Evolutionary conservation across 2,113 vertebrate species (phyloP), one percentile per base, ranked within the genome.

Genomic region (Aplodontia rufa): DNA sequence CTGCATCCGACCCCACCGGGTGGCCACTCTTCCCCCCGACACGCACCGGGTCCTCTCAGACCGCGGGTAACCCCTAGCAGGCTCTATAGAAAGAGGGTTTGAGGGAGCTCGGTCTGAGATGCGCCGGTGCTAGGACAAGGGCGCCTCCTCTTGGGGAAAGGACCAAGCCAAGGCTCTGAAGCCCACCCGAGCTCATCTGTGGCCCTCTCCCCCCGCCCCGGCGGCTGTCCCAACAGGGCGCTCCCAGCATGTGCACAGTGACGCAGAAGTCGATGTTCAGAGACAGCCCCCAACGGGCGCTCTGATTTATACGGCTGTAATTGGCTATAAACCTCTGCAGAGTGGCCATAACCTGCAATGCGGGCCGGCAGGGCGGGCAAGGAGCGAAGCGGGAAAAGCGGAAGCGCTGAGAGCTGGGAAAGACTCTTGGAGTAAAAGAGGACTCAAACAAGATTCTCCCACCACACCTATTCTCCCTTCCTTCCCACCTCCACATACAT

Each of bases 321-420:
- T 98, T 97, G 98, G 97, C 98, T 98, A 98, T 98, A 98, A 98
- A 98, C 97, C 97, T 97, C 97, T 96, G 96, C 96, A 94, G 95
- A 98, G 97, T 97, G 98, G 88, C 93, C 97, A 90, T 97, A 98
- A 98, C 93, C 76, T 58, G 71, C 83, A 6, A 6, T 53, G 32
- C 1, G 20, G 81, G 47, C 55, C 24, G 42, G 47, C 75, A 53
- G 83, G 47, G 76, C n/a, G 66, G 42, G 22, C 80, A 53, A 75
- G 40, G 30, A 64, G 92, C 66, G 30, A 74, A 88, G 55, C 49
- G 53, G n/a, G n/a, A 75, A 28, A 83, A 82, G 82, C 72, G 90
- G 92, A 93, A 97, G 81, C 83, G 49, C 69, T 14, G 32, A 68
- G 35, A 42, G 19, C 81, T 28, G 62, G 35, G 53, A 55, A 84